Base-by-base conservation (phyloP, 2,113 vertebrate species). In the Ciconia maguari region DNA sequence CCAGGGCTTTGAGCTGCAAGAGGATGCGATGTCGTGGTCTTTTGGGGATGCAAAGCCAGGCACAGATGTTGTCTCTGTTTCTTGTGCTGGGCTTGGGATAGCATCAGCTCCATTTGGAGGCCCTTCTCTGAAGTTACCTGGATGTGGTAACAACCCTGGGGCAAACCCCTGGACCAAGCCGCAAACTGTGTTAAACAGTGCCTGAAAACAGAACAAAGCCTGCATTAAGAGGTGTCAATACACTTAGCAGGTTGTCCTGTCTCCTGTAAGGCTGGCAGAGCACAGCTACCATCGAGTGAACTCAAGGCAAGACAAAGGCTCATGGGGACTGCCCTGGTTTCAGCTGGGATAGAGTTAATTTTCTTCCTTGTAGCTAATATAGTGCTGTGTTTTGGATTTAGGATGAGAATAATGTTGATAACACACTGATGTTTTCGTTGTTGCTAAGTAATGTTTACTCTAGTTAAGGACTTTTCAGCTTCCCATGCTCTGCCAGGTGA, bases 1-100 rank as follows among this genome's bases (percentile, higher is more conserved):
- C 5, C 10, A 36, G 10, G 20, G 6, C 25, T 78, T 49, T 64
- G 48, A 68, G n/a, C 32, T 57, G 26, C 61, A 64, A 48, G 34
- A n/a, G 15, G 9, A 34, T 51, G 42, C 0, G 0, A 30, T 9
- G 9, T 1, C 22, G 30, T 9, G 20, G 32, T 38, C 22, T 78
- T 83, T 8, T 32, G 24, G 29, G 27, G 11, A 78, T 7, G 15
- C 15, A 58, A 66, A 80, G 22, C 11, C 38, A 66, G n/a, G 14
- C 9, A n/a, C 7, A n/a, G 41, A 14, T 41, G 17, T 18, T 82
- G 41, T 20, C 42, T 20, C 36, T 54, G 4, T 68, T 82, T 55
- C 69, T 95, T 55, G 15, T 24, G 4, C 24, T 74, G 29, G 34
- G 27, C 17, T 75, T 84, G 46, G 29, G 32, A 25, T 16, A 46